Percentiles rank a stretch among this genome's conserved stretches.
Conservation (phyloP, 2,797 vertebrate species). For the Ctenosaura bakeri region DNA sequence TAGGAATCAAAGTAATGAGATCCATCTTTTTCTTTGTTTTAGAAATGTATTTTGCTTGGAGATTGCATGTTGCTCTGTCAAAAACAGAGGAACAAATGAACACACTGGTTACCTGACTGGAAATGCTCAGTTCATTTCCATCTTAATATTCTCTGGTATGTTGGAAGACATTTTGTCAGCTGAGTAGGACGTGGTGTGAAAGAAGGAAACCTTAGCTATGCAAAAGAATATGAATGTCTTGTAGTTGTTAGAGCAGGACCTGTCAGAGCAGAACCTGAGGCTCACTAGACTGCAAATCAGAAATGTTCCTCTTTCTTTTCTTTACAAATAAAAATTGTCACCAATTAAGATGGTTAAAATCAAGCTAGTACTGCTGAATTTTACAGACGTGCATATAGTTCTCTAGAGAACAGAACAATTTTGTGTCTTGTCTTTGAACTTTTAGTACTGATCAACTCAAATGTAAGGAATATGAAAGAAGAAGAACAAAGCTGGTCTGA, state of each 20-base stretch:
- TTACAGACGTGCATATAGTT: conserved; percentile 29
- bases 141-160: conserved; percentile 7
- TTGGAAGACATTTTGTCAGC: conserved; percentile 2
- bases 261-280: not conserved
- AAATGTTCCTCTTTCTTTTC: conserved; percentile 19
- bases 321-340: conserved; percentile 42
- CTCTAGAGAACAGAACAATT: conserved; percentile 31
- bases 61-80: not conserved
- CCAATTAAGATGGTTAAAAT: conserved; percentile 56
- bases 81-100: not conserved
- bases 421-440: conserved; percentile 39
- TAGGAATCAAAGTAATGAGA: not conserved
- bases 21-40: not conserved
- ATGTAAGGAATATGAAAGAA: conserved; percentile 26
- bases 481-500: conserved; percentile 42
- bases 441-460: conserved; percentile 29
- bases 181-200: not conserved
- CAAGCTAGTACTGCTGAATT: conserved; percentile 28
- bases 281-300: conserved; percentile 34
- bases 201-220: conserved; percentile 6
- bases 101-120: not conserved
- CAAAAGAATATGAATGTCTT: conserved; percentile 8
- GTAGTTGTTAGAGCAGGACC: conserved; percentile 4
- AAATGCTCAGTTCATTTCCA: not conserved
- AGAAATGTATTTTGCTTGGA: conserved; percentile 7